phyloP scores from a whole-genome alignment of 2,113 vertebrate genomes.

The Sinocyclocheilus grahami region DNA sequence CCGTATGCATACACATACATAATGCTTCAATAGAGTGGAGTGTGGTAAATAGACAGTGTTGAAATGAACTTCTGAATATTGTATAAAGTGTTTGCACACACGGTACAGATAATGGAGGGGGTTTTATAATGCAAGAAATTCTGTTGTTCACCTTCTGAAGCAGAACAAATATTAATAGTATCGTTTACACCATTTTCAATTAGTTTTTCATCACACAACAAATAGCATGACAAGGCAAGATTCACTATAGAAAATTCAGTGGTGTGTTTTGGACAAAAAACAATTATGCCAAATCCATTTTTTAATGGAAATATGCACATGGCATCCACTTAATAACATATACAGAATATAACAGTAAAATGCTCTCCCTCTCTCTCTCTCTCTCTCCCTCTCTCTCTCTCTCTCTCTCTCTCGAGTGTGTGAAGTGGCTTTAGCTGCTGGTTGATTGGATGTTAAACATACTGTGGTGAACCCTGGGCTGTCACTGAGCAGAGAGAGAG shows the following conservation, averaged over 20 bases:
- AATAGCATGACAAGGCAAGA: neutral
- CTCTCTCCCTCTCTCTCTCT: constrained; percentile 13
- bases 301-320: no score
- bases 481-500: constrained; percentile 34
- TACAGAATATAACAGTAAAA: no score
- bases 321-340: no score
- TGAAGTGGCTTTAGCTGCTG: constrained; percentile 9
- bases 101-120: neutral
- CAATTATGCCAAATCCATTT: no score
- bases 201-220: neutral
- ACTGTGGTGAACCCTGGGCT: constrained; percentile 24
- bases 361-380: neutral
- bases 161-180: neutral
- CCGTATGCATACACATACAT: constrained; percentile 18
- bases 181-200: neutral
- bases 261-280: no score
- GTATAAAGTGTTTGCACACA: neutral
- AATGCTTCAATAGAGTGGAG: constrained; percentile 27
- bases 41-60: neutral
- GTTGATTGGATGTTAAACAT: constrained; percentile 42
- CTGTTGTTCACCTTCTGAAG: neutral
- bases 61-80: constrained; percentile 46
- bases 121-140: neutral
- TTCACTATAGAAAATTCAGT: neutral
- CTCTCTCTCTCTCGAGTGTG: neutral